Evolutionary conservation across 2,888 invertebrate species (phyloP), one percentile per base, ranked within the genome.

Genomic region (Coronaproctus castanopsis): DNA sequence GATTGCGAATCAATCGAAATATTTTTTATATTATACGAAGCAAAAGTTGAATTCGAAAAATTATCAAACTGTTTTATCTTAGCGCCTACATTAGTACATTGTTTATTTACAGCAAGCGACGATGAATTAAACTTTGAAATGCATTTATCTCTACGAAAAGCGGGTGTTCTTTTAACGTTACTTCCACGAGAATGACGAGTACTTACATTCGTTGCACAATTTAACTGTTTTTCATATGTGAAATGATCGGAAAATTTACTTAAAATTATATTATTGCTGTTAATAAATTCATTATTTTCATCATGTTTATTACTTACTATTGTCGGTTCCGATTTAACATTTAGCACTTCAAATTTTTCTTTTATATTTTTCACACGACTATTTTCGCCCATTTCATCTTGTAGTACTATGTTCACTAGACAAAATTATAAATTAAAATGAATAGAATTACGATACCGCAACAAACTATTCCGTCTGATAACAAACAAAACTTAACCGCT

Each of bases 161-260:
- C 78, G 10, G 78, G 78, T 24, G 75, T 76, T 57, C 78, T 68
- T 67, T 77, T 77, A n/a, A 78, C 76, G 49, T 64, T 63, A n/a
- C 55, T 24, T 10, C 59, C 24, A 52, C 52, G 55, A 55, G 5
- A 8, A 36, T 36, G 5, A 36, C 36, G 14, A 36, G 36, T 36
- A 14, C 8, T n/a, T n/a, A n/a, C n/a, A n/a, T n/a, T n/a, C n/a
- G n/a, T n/a, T n/a, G n/a, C n/a, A n/a, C n/a, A n/a, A n/a, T n/a
- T n/a, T n/a, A n/a, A n/a, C n/a, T n/a, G n/a, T n/a, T n/a, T n/a
- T n/a, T n/a, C n/a, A n/a, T n/a, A n/a, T n/a, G n/a, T n/a, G n/a
- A n/a, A n/a, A n/a, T n/a, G n/a, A n/a, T n/a, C n/a, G n/a, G n/a
- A n/a, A n/a, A n/a, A n/a, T n/a, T n/a, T n/a, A n/a, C n/a, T n/a